Evolutionary conservation across 2,888 invertebrate genomes (phyloP).

Genomic region (Agonopterix arenella): DNA sequence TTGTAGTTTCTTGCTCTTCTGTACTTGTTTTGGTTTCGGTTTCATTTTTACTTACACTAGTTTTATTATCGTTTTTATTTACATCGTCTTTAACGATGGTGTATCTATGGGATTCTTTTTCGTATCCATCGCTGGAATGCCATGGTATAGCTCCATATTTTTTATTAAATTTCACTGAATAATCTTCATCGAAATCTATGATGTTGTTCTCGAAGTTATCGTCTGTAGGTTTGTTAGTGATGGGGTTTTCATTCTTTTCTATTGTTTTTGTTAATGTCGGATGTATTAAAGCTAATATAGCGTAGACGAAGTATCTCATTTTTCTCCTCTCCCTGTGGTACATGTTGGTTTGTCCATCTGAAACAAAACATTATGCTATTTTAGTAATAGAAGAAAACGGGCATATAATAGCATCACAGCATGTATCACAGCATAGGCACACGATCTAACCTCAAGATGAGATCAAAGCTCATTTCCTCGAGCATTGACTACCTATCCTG

Average conservation of each 20-base stretch:
- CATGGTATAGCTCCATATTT: slow-evolving; percentile 48
- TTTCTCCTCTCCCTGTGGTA: slow-evolving; percentile 55
- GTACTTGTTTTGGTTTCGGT: slow-evolving; percentile 7
- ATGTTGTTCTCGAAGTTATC: slow-evolving; percentile 55
- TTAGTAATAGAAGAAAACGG: neutral
- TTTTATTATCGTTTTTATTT: slow-evolving; percentile 17
- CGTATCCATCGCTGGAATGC: slow-evolving; percentile 35
- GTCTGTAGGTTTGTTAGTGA: slow-evolving; percentile 23
- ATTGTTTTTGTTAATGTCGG: slow-evolving; percentile 30
- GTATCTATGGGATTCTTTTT: slow-evolving; percentile 56
- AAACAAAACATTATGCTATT: slow-evolving; percentile 29
- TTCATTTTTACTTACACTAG: slow-evolving; percentile 16
- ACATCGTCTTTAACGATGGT: slow-evolving; percentile 38
- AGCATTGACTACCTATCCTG: no score
- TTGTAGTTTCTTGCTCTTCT: slow-evolving; percentile 25
- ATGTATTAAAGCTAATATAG: slow-evolving; percentile 22
- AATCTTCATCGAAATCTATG: slow-evolving; percentile 63
- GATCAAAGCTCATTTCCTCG: no score
- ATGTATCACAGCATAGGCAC: no score
- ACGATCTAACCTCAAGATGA: no score
- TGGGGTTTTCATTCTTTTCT: slow-evolving; percentile 29
- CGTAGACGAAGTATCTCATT: slow-evolving; percentile 45
- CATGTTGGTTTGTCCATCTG: slow-evolving; percentile 56
- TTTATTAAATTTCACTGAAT: slow-evolving; percentile 49
- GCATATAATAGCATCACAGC: no score